A percentile compares a stretch with the other conserved stretches of the same genome.
Evolutionary conservation across 2,113 vertebrate genomes (phyloP).

Genomic region (Pygoscelis adeliae): DNA sequence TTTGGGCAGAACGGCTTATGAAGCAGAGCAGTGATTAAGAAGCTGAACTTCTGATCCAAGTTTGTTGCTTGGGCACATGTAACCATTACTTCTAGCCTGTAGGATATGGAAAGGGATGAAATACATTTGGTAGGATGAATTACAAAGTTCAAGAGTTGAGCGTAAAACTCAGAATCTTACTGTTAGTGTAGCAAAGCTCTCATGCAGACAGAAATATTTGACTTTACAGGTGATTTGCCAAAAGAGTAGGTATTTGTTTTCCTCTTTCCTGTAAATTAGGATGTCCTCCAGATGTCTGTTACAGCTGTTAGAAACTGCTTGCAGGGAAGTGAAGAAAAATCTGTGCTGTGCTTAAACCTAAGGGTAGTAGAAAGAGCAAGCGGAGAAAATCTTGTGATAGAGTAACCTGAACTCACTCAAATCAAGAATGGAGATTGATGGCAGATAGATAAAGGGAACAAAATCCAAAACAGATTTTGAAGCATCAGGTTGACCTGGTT

Average conservation of each 20-base stretch:
- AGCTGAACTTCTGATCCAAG: neutral
- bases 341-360: neutral
- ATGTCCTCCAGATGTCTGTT: neutral
- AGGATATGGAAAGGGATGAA: neutral
- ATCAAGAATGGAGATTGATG: neutral
- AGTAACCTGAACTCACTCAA: neutral
- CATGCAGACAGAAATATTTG: neutral
- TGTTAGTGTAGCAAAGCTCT: neutral
- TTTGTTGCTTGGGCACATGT: neutral
- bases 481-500: neutral
- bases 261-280: neutral
- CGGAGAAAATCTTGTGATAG: neutral
- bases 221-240: neutral
- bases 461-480: neutral
- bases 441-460: neutral
- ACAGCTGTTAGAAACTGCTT: neutral
- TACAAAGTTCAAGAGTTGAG: neutral
- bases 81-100: neutral
- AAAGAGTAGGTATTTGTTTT: neutral
- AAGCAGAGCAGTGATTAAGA: neutral
- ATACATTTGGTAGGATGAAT: neutral
- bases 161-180: neutral
- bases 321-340: neutral
- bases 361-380: neutral
- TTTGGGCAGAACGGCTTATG: neutral